Base-by-base conservation (phyloP, 2,113 vertebrate genomes). In the Epinephelus fuscoguttatus region DNA sequence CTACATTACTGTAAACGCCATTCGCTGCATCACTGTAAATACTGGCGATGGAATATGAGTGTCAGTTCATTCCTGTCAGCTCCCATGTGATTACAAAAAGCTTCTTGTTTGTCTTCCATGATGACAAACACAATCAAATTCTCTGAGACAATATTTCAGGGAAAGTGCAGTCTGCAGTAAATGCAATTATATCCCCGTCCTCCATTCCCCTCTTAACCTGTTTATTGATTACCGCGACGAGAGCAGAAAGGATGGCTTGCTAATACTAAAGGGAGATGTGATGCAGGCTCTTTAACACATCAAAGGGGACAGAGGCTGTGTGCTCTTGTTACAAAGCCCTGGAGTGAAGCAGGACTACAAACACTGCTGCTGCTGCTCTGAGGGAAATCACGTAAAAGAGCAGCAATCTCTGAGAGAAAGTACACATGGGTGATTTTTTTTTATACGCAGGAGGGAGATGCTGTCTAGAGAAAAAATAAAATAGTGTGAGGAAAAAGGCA, bases 241-340 rank as follows among this genome's bases (percentile, higher is more conserved):
- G 42, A 70, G 78, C 75, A 74, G 53, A 81, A 70, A 84, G 56
- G 47, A 74, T 53, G 78, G 73, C 70, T 84, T 19, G 3, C 21
- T 78, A 56, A 62, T 63, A 50, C 49, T 71, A 66, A 79, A 84
- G 70, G 17, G 73, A 78, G 78, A 83, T 72, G 33, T 78, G 79
- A 77, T 63, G 75, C 45, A 80, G 60, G 75, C 77, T 85, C 70
- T 84, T 88, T 81, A 90, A 81, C 81, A 90, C 84, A 89, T 88
- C 84, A 88, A 89, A 91, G 67, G 59, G 47, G 81, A 79, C 66
- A 42, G 27, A 82, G 63, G 37, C 77, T 49, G 67, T 64, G 76
- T 60, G 77, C 71, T 89, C 55, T 56, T 37, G 62, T 69, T 75
- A 79, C 64, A 82, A 85, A 86, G 67, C 70, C 74, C 80, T 64